Evolutionary conservation across 1,140 invertebrate species (phyloP).

Genomic region (Bradysia coprophila): DNA sequence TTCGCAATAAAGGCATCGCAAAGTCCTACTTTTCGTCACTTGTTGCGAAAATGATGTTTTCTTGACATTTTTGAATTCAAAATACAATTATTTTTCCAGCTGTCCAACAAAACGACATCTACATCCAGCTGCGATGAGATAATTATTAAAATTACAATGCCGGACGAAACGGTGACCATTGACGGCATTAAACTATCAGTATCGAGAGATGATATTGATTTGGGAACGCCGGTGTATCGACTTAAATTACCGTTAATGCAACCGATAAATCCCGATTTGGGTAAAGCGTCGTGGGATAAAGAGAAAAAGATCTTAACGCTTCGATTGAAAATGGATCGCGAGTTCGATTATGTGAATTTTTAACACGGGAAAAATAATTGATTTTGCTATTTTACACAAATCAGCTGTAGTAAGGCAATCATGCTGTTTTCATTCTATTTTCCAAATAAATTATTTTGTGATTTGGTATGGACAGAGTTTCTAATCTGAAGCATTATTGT

Average conservation of each 20-base stretch:
- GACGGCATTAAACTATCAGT: conserved; percentile 46
- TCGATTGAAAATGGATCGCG: conserved; percentile 46
- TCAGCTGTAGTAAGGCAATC: too few species aligned
- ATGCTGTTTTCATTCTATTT: too few species aligned
- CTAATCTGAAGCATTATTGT: too few species aligned
- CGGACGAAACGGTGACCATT: conserved; percentile 46
- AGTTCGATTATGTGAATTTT: conserved; percentile 71
- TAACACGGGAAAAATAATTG: too few species aligned
- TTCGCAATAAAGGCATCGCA: too few species aligned
- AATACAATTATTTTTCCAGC: conserved; percentile 42
- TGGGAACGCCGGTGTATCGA: conserved; percentile 38
- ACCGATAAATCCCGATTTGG: conserved; percentile 54
- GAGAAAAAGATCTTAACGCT: conserved; percentile 44
- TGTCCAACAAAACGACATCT: conserved; percentile 63
- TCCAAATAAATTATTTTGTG: too few species aligned
- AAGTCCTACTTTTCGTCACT: too few species aligned
- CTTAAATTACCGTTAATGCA: conserved; percentile 59
- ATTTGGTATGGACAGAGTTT: too few species aligned
- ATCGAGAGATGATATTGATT: conserved; percentile 42
- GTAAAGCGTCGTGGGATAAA: conserved; percentile 60
- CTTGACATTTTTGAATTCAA: too few species aligned
- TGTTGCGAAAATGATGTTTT: too few species aligned
- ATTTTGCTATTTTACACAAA: too few species aligned
- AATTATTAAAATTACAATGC: conserved; percentile 51
- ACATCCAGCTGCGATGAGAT: conserved; percentile 76